phyloP scores from a whole-genome alignment of 2,113 vertebrate genomes.

The Passerina amoena region DNA sequence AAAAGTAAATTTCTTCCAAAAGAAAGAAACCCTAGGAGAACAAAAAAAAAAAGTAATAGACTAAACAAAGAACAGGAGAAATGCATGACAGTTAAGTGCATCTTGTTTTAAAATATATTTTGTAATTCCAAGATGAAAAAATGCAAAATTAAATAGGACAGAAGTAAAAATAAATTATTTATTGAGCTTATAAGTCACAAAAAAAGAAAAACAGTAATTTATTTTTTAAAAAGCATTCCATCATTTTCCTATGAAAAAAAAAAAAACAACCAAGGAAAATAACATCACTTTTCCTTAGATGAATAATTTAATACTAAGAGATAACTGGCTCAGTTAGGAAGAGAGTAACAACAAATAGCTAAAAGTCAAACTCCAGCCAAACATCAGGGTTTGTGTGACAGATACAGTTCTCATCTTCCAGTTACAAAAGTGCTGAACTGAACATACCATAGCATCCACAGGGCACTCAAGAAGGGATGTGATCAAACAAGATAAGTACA shows the following conservation, averaged over 20 bases:
- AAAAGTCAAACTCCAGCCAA: not conserved
- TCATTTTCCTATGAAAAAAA: not conserved
- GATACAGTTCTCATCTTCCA: not conserved
- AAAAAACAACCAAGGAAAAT: not conserved
- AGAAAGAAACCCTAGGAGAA: not conserved
- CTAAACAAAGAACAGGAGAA: not conserved
- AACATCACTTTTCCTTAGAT: not conserved
- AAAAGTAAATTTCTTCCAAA: not conserved
- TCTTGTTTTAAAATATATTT: not conserved
- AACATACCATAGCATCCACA: not conserved
- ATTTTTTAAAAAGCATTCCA: not conserved
- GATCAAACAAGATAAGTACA: not conserved
- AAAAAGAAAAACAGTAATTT: fast-evolving
- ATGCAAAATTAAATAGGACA: not conserved
- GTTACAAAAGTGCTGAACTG: not conserved
- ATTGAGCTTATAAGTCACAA: not conserved
- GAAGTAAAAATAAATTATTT: not conserved
- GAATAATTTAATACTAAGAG: not conserved
- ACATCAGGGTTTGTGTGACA: not conserved
- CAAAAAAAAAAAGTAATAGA: not conserved
- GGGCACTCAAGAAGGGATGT: not conserved
- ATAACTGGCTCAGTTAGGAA: not conserved
- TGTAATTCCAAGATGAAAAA: not conserved
- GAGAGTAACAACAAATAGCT: not conserved
- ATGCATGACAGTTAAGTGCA: not conserved